Evolutionary conservation across 2,113 vertebrate species (phyloP).

Genomic region (Myanophis thanlyinensis): DNA sequence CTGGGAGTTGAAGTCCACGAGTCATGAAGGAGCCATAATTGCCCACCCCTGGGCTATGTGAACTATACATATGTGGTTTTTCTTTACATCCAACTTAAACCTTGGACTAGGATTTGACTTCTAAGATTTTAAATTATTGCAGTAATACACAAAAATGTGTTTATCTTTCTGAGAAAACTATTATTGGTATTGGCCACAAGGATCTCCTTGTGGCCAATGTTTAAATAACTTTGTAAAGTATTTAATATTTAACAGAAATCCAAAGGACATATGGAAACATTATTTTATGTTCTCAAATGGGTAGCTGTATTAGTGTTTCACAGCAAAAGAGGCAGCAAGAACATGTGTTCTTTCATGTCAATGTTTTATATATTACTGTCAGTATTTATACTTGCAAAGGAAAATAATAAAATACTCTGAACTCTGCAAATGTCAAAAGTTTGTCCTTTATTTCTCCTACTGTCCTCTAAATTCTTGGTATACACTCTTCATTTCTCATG

Average conservation of each 20-base stretch:
- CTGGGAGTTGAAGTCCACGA: too few relatives aligned
- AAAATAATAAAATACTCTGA: slow-evolving; percentile 26
- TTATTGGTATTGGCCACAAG: background rate
- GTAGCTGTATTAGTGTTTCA: background rate
- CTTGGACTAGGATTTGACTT: background rate
- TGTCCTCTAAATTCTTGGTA: slow-evolving; percentile 22
- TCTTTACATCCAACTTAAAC: background rate
- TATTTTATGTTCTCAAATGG: background rate
- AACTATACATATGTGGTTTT: background rate
- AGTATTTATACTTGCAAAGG: slow-evolving; percentile 49
- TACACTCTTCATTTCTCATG: slow-evolving; percentile 34
- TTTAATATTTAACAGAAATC: slow-evolving; percentile 2
- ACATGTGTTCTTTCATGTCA: background rate
- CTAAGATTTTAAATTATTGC: background rate
- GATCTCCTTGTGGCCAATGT: background rate
- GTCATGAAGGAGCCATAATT: too few relatives aligned
- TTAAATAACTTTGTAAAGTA: slow-evolving; percentile 35
- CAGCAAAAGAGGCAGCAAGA: background rate
- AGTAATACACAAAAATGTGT: background rate
- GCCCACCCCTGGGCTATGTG: too few relatives aligned
- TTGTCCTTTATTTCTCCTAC: slow-evolving; percentile 50
- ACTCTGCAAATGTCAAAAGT: slow-evolving; percentile 36
- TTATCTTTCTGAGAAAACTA: background rate
- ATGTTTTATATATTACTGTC: slow-evolving; percentile 14
- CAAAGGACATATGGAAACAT: background rate